These are phyloP conservation scores for Chymomyza costata DNA, from an alignment of 1,140 invertebrate species.

Conservation along the genomic window DNA sequence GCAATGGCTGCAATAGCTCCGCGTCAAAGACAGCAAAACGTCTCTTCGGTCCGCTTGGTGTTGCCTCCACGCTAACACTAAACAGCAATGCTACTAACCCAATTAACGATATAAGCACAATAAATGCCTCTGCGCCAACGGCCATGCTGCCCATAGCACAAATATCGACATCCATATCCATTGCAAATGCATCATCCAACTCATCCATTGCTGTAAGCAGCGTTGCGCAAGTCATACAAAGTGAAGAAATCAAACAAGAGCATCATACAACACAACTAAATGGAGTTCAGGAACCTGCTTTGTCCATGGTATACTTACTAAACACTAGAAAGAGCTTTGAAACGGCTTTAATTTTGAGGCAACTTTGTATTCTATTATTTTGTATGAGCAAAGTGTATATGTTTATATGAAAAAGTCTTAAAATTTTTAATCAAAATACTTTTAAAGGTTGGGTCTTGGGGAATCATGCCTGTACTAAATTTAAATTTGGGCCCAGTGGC, in stretches of 20 bases:
- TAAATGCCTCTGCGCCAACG: constrained; percentile 18
- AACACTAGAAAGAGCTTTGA: constrained; percentile 27
- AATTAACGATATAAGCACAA: constrained; percentile 9
- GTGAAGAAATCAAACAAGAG: constrained; percentile 19
- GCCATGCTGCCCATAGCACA: constrained; percentile 6
- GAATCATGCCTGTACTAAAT: no score
- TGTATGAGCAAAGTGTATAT: no score
- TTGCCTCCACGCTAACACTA: constrained; percentile 18
- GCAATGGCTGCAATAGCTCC: constrained; percentile 23
- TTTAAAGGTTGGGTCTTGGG: no score
- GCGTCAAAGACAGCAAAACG: constrained; percentile 47
- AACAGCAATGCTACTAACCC: constrained; percentile 17
- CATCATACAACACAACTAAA: background rate
- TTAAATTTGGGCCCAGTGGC: no score
- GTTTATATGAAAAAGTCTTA: no score
- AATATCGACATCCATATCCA: constrained; percentile 21
- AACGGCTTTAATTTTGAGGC: no score
- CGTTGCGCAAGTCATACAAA: constrained; percentile 31
- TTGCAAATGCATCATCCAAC: constrained; percentile 2
- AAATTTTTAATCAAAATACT: no score
- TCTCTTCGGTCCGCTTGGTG: constrained; percentile 41
- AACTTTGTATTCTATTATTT: no score
- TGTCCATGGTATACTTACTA: constrained; percentile 44
- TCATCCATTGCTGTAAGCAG: constrained; percentile 30
- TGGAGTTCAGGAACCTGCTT: constrained; percentile 25